phyloP scores from a whole-genome alignment of 2,888 invertebrate genomes.

The Diabrotica balteata region DNA sequence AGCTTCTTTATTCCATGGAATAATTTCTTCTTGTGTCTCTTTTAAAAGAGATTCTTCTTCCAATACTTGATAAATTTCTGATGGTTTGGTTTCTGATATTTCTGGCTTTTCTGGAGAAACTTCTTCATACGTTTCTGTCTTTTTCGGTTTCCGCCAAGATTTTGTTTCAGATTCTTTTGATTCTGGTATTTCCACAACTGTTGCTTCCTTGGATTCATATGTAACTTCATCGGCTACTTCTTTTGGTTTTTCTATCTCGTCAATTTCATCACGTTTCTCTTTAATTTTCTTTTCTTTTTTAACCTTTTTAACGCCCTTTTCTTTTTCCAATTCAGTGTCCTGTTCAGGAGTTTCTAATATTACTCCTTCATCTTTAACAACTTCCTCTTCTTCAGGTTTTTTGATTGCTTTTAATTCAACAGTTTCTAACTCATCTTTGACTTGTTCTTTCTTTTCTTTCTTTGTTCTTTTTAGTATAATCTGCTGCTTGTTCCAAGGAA shows the following conservation, averaged over 20 bases:
- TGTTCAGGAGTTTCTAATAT: constrained; percentile 9
- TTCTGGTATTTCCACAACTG: neutral
- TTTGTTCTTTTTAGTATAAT: constrained; percentile 61
- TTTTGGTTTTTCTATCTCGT: constrained; percentile 24
- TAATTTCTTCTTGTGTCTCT: constrained; percentile 46
- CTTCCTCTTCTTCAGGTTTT: constrained; percentile 16
- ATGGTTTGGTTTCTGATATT: neutral
- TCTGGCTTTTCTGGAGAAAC: neutral
- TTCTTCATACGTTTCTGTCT: neutral
- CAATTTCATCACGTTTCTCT: constrained; percentile 3
- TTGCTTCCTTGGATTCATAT: constrained; percentile 46
- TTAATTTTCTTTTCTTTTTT: neutral
- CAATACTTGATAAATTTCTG: constrained; percentile 6
- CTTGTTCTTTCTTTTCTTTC: constrained; percentile 57
- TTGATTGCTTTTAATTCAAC: constrained; percentile 41
- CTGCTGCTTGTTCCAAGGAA: constrained; percentile 70
- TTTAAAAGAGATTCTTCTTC: constrained; percentile 13
- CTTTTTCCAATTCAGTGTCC: constrained; percentile 42
- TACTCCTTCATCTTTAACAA: constrained; percentile 32
- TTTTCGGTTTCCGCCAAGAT: constrained; percentile 9
- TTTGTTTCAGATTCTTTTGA: constrained; percentile 13
- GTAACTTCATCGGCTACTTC: constrained; percentile 40
- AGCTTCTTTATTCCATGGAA: constrained; percentile 71
- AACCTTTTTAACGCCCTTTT: constrained; percentile 46
- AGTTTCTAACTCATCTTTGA: constrained; percentile 39